These are phyloP conservation scores for Tetramorium simillimum DNA, from an alignment of 1,140 invertebrate genomes.

Conservation along the genomic window DNA sequence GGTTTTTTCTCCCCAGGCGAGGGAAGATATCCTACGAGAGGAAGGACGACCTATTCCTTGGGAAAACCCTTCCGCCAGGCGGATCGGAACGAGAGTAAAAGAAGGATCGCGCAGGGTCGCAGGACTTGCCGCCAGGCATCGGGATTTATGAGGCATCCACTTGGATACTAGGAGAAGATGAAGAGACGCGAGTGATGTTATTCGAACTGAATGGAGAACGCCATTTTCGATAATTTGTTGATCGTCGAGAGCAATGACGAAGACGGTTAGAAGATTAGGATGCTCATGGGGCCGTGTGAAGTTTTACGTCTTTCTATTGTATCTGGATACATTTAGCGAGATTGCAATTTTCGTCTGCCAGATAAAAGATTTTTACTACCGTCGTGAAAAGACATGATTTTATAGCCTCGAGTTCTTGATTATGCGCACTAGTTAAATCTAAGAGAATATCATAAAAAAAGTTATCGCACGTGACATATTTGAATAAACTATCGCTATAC, in stretches of 20 bases:
- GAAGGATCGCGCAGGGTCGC: slow-evolving; percentile 45
- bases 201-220: slow-evolving; percentile 34
- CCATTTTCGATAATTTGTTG: slow-evolving; percentile 54
- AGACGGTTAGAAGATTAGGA: background rate
- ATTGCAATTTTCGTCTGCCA: background rate
- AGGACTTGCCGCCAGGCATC: slow-evolving; percentile 63
- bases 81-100: slow-evolving; percentile 34
- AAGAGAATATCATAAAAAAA: slow-evolving; percentile 9
- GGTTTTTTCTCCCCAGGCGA: slow-evolving; percentile 23
- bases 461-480: background rate
- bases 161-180: slow-evolving; percentile 57
- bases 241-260: slow-evolving; percentile 36
- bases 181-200: slow-evolving; percentile 65
- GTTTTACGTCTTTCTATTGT: slow-evolving; percentile 31
- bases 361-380: slow-evolving; percentile 28
- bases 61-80: slow-evolving; percentile 55
- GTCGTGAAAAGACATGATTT: background rate
- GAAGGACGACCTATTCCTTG: slow-evolving; percentile 42
- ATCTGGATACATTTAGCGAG: background rate
- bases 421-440: background rate
- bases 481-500: background rate
- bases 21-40: slow-evolving; percentile 21
- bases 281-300: background rate
- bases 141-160: slow-evolving; percentile 70
- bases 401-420: background rate